These are phyloP conservation scores for Oryzias javanicus DNA, from an alignment of 2,113 vertebrate species.

Conservation along the genomic window DNA sequence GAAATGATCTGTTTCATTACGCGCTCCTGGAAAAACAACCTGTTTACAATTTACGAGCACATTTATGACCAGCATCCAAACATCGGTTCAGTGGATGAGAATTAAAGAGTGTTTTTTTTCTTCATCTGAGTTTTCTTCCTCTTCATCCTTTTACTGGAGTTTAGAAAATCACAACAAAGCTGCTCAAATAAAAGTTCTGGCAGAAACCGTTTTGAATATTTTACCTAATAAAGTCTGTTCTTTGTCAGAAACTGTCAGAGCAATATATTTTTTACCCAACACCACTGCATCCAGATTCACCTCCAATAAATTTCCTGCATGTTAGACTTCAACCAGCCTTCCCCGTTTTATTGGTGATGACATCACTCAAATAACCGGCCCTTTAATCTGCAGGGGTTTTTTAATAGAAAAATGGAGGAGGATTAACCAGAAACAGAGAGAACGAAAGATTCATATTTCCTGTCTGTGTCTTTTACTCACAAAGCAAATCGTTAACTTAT, in stretches of 20 bases:
- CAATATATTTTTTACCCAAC: constrained; percentile 34
- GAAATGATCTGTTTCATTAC: constrained; percentile 71
- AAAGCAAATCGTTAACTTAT: constrained; percentile 62
- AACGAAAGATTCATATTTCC: constrained; percentile 66
- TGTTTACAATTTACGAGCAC: constrained; percentile 31
- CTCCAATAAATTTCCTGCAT: constrained; percentile 45
- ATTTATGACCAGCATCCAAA: not conserved
- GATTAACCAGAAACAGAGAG: constrained; percentile 55
- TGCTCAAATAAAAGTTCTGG: constrained; percentile 20
- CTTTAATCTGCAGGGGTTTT: constrained; percentile 65
- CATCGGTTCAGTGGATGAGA: constrained; percentile 1
- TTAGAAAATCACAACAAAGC: constrained; percentile 21
- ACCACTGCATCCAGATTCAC: constrained; percentile 28
- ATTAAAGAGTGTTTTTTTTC: constrained; percentile 4
- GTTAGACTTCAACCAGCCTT: constrained; percentile 55
- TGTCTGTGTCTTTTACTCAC: constrained; percentile 43
- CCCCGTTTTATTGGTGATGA: constrained; percentile 69
- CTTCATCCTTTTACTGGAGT: not conserved
- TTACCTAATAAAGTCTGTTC: constrained; percentile 18
- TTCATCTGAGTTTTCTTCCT: not conserved
- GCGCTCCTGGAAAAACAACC: constrained; percentile 66
- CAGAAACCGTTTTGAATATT: constrained; percentile 18
- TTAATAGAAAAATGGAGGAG: constrained; percentile 64
- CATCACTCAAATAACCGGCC: constrained; percentile 62
- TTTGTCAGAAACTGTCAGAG: constrained; percentile 29